These are phyloP conservation scores for Gobiocypris rarus DNA, from an alignment of 2,113 vertebrate species.

Conservation along the genomic window DNA sequence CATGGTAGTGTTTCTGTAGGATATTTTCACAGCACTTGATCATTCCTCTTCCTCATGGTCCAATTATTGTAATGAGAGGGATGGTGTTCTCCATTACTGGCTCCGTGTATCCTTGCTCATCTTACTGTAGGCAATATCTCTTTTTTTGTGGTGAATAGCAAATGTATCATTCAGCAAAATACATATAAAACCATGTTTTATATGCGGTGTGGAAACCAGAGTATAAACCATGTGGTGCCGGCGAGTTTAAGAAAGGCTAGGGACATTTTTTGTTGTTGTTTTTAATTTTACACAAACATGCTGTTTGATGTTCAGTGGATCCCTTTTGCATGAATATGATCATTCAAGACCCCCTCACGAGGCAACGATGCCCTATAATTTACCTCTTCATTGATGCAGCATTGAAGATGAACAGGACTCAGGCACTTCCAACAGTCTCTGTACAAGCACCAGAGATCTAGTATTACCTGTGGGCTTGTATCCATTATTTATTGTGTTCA, in stretches of 20 bases:
- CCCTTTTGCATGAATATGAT: not conserved
- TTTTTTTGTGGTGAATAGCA: not conserved
- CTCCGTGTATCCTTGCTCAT: not conserved
- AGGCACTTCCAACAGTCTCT: not conserved
- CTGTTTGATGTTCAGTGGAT: not conserved
- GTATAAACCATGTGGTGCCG: not conserved
- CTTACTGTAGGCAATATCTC: not conserved
- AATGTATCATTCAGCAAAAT: not conserved
- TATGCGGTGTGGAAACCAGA: too few relatives aligned
- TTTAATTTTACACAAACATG: not conserved
- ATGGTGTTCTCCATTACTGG: conserved; percentile 66
- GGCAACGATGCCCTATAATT: not conserved
- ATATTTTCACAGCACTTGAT: conserved; percentile 34
- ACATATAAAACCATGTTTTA: too few relatives aligned
- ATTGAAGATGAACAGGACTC: not conserved
- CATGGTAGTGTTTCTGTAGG: conserved; percentile 60
- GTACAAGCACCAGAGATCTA: conserved; percentile 20
- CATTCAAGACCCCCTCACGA: not conserved
- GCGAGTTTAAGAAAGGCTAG: not conserved
- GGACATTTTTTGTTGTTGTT: not conserved
- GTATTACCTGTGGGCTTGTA: conserved; percentile 30
- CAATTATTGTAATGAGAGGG: conserved; percentile 63
- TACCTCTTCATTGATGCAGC: not conserved
- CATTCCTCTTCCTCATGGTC: conserved; percentile 37
- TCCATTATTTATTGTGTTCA: conserved; percentile 45